Evolutionary conservation across 2,113 vertebrate species (phyloP).

Genomic region (Tyrannus savana): DNA sequence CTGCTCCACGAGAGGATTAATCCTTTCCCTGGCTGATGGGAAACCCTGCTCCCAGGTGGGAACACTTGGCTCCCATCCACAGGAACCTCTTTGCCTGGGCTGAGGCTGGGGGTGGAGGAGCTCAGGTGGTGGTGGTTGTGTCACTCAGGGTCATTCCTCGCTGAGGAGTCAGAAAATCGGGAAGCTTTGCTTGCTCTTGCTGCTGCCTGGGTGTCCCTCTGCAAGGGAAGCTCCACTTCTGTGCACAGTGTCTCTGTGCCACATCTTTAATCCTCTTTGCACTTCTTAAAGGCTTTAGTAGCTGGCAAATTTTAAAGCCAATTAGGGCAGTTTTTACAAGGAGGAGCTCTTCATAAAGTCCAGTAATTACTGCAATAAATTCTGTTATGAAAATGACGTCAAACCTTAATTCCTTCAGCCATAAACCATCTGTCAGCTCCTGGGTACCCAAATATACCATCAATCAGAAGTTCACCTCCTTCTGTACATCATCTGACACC

Average conservation of each 20-base stretch:
- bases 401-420: neutral
- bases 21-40: neutral
- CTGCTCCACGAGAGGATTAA: neutral
- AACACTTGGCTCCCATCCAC: neutral
- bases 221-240: neutral
- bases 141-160: neutral
- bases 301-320: neutral
- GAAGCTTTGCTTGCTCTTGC: neutral
- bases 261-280: neutral
- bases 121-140: neutral
- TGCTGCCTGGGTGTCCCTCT: neutral
- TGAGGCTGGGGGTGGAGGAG: neutral
- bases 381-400: constrained; percentile 2
- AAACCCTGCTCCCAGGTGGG: neutral
- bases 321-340: neutral
- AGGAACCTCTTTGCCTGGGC: neutral
- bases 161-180: neutral
- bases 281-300: neutral
- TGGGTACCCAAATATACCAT: neutral
- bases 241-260: neutral
- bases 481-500: neutral
- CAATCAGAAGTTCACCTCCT: neutral
- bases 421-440: constrained; percentile 8
- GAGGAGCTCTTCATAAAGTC: neutral
- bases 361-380: constrained; percentile 20